Evolutionary conservation across 2,113 vertebrate species (phyloP), one percentile per base, ranked within the genome.

Genomic region (Lamprotornis superbus): DNA sequence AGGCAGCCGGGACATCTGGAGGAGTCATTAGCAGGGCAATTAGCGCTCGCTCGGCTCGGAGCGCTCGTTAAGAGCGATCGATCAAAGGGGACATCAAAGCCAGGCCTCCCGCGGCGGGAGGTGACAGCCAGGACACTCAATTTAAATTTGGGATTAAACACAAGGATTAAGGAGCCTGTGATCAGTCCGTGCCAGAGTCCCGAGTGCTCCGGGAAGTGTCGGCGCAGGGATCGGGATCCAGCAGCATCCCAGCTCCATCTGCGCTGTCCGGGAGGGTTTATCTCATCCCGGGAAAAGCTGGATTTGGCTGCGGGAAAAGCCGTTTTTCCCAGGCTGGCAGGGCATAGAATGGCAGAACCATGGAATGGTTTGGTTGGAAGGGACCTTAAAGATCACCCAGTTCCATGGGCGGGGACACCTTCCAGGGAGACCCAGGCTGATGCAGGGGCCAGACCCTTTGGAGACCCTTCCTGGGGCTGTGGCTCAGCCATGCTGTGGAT

Each of bases 191-290:
- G 63, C 47, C 37, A 18, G 63, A 44, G 63, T 7, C 15, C 2
- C 2, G 25, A 30, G 57, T 9, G 47, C 65, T 16, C 28, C 0
- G 22, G 31, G 46, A 27, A 24, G 60, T 0, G 10, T 0, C 28
- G 83, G 79, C 2, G 2, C 3, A 19, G 35, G 55, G 50, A 81
- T 49, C 39, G 40, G 63, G n/a, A 37, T 35, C 46, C 76, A 42
- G 76, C 67, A 64, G 57, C 44, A 55, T 42, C 80, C 80, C 47
- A 3, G 64, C 46, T 19, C 75, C 71, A 33, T 7, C 46, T 5
- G 40, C 6, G 0, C 27, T 22, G 30, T 2, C 15, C 4, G 40
- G 35, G 35, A 69, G 31, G 42, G 44, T 61, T 95, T 37, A 3
- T 33, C 60, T 20, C 46, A 37, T 10, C 40, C 65, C 15, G 31